Base-by-base conservation (phyloP, 1,140 invertebrate genomes). In the Saccostrea cuccullata region DNA sequence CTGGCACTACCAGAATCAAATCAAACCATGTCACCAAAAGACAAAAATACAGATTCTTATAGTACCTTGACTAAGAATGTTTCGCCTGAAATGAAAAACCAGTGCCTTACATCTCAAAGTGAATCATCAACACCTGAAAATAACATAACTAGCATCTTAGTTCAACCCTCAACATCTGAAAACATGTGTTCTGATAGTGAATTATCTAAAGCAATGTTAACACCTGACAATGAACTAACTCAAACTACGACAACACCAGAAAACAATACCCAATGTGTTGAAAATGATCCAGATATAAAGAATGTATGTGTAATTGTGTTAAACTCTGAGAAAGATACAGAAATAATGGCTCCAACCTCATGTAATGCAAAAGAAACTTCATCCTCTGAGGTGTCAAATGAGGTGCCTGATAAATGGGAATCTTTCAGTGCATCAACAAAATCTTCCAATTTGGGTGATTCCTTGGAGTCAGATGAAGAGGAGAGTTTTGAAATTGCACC, bases 401-500 rank as follows among this genome's bases (percentile, higher is more conserved):
- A 77, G 15, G 23, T 77, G 70, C 30, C 23, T 4, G 70, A 77
- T 47, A 30, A 13, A 77, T 30, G 70, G 47, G 47, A 26, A 15
- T 77, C 70, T 15, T 30, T 26, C 30, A 77, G 12, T 15, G 13
- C 30, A 13, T 36, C 26, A 77, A 30, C 23, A 3, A 77, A 26
- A 30, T 77, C 30, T 36, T 36, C 26, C 11, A 30, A 26, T 2
- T 2, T 12, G 26, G 70, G 9, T n/a, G 17, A 67, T 77, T 77
- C 70, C 26, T 73, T 26, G 8, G 67, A 73, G 23, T 26, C 67
- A 26, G 70, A 77, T 15, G 26, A 77, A 11, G 26, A 77, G 30
- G 70, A 36, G 26, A 77, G 70, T 36, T 77, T 77, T 15, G 70
- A 77, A 77, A 77, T 77, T 23, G 70, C 26, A 36, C 70, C 30